Percentiles rank a stretch among this genome's conserved stretches.
phyloP scores from a whole-genome alignment of 2,113 vertebrate species.

The Entomyzon cyanotis region DNA sequence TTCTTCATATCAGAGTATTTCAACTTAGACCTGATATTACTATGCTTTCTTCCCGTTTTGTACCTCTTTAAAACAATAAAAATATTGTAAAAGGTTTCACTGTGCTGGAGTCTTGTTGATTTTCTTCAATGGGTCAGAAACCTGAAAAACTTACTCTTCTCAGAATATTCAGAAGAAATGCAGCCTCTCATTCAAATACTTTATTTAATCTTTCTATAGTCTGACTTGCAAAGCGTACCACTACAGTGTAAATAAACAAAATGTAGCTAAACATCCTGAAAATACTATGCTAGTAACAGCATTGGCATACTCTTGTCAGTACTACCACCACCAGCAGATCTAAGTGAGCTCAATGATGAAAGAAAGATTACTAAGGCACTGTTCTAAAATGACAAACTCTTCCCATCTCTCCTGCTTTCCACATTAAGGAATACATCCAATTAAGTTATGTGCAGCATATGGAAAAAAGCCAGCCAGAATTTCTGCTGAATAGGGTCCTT shows the following conservation, averaged over 20 bases:
- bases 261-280: not conserved
- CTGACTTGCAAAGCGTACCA: not conserved
- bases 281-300: not conserved
- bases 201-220: not conserved
- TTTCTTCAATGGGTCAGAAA: not conserved
- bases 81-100: not conserved
- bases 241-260: not conserved
- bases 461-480: not conserved
- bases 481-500: constrained; percentile 80
- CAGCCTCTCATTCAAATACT: not conserved
- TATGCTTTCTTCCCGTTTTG: not conserved
- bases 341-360: not conserved
- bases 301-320: not conserved
- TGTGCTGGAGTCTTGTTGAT: not conserved
- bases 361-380: not conserved
- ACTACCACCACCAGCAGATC: not conserved
- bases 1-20: not conserved
- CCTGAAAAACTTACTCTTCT: not conserved
- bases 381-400: not conserved
- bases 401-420: not conserved
- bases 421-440: not conserved
- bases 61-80: not conserved
- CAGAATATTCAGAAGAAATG: not conserved
- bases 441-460: not conserved
- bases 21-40: not conserved